Conservation (phyloP, 2,888 invertebrate genomes). For the Phytoseiulus persimilis region DNA sequence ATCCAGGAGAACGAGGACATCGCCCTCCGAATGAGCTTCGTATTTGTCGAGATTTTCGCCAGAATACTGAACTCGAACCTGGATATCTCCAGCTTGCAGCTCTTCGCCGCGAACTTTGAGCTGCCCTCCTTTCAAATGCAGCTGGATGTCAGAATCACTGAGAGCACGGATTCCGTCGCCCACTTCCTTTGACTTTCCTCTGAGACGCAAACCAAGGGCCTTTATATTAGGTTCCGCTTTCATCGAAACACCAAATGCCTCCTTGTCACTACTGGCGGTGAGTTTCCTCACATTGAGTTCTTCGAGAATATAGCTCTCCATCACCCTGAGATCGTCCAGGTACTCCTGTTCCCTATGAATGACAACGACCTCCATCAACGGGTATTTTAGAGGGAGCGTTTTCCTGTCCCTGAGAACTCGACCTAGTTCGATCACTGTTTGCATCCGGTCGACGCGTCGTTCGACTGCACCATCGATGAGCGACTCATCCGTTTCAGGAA, state of each 20-base stretch:
- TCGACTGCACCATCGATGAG: conserved; percentile 79
- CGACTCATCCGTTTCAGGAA: conserved; percentile 62
- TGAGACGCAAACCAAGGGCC: conserved; percentile 73
- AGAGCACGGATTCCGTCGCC: conserved; percentile 70
- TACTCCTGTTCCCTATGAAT: conserved; percentile 74
- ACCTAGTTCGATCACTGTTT: conserved; percentile 85
- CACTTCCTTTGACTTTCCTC: conserved; percentile 79
- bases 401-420: conserved; percentile 83
- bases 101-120: conserved; percentile 67
- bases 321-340: conserved; percentile 65
- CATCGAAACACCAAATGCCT: conserved; percentile 79
- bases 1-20: conserved; percentile 77
- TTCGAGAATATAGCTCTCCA: conserved; percentile 67
- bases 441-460: conserved; percentile 81
- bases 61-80: conserved; percentile 73
- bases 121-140: conserved; percentile 58
- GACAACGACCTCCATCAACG: conserved; percentile 86
- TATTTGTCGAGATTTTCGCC: conserved; percentile 61
- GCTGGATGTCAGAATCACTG: conserved; percentile 68
- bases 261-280: conserved; percentile 76
- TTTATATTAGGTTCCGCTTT: conserved; percentile 92
- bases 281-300: conserved; percentile 84
- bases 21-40: conserved; percentile 81
- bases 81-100: conserved; percentile 67
- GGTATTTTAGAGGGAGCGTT: conserved; percentile 90